Conservation (phyloP, 2,888 invertebrate species). For the Rhagonycha fulva region DNA sequence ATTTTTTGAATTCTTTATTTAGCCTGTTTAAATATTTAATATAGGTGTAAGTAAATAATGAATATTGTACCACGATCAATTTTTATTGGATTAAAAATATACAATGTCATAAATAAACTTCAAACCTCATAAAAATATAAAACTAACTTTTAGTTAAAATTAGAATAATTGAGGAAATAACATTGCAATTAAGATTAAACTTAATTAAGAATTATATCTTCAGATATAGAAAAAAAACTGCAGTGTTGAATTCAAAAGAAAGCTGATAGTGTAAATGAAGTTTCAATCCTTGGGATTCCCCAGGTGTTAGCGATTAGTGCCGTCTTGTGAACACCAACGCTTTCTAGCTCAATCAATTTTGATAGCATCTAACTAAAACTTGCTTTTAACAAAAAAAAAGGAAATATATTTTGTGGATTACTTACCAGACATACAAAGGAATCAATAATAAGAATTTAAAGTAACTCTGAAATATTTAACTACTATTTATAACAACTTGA, state of each 20-base stretch:
- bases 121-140: background rate
- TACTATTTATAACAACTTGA: background rate
- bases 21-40: too few species aligned
- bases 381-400: constrained; percentile 20
- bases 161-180: background rate
- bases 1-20: too few species aligned
- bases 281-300: constrained; percentile 39
- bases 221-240: background rate
- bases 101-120: too few species aligned
- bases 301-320: constrained; percentile 46
- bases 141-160: background rate
- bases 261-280: constrained; percentile 27
- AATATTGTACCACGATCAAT: background rate
- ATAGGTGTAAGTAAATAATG: too few species aligned
- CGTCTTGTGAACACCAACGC: constrained; percentile 38
- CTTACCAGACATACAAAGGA: background rate
- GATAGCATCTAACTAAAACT: constrained; percentile 39
- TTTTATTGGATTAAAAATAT: background rate
- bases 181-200: background rate
- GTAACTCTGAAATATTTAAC: background rate
- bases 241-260: constrained; percentile 22
- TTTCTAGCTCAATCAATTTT: constrained; percentile 31
- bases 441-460: background rate
- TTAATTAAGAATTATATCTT: background rate
- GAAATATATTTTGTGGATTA: background rate